Evolutionary conservation across 2,888 invertebrate genomes (phyloP).

Genomic region (Allygus modestus): DNA sequence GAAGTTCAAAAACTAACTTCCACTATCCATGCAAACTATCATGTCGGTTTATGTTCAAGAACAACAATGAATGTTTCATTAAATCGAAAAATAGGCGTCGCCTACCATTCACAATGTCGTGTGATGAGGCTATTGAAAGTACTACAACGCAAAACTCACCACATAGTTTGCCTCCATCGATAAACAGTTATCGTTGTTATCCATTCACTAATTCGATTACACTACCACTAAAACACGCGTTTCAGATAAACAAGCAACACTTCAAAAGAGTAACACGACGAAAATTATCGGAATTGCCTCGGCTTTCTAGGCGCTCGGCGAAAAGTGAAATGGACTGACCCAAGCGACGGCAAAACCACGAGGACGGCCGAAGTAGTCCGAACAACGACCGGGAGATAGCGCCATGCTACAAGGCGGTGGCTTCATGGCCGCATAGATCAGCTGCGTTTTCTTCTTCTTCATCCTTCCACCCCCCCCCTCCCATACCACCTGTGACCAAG

Average conservation of each 20-base stretch:
- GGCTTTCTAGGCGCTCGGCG: conserved; percentile 49
- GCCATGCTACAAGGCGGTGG: conserved; percentile 63
- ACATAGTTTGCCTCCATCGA: neutral
- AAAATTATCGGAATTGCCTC: neutral
- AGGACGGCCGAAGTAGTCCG: conserved; percentile 63
- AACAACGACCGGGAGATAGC: conserved; percentile 58
- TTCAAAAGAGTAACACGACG: neutral
- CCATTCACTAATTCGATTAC: neutral
- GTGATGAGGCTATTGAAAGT: conserved; percentile 34
- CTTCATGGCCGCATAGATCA: conserved; percentile 54
- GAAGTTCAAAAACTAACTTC: neutral
- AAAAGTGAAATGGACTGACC: conserved; percentile 62
- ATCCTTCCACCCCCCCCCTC: neutral
- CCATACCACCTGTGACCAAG: conserved; percentile 3
- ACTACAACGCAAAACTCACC: conserved; percentile 40
- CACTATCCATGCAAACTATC: neutral
- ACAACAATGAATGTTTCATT: neutral
- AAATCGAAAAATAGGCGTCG: conserved; percentile 37
- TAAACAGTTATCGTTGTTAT: neutral
- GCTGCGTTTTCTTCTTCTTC: conserved; percentile 33
- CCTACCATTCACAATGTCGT: conserved; percentile 54
- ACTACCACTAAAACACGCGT: conserved; percentile 19
- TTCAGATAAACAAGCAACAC: neutral
- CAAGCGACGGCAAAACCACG: conserved; percentile 61
- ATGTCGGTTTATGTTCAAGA: neutral